Conservation (phyloP, 2,888 invertebrate species). For the Ophion ellenae region DNA sequence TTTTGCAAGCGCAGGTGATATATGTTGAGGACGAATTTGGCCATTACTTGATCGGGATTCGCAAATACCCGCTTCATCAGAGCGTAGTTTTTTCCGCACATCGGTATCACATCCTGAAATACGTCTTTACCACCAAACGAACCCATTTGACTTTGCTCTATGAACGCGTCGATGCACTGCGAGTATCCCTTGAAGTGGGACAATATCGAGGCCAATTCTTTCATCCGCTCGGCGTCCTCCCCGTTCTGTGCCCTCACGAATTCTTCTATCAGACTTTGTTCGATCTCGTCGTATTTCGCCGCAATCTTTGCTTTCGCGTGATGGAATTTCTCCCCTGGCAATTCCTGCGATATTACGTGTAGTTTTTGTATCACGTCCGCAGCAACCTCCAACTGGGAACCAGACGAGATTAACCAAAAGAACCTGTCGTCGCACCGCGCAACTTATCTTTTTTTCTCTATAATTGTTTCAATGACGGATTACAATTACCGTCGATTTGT, state of each 20-base stretch:
- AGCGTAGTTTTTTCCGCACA: slow-evolving; percentile 94
- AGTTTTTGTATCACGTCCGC: slow-evolving; percentile 99
- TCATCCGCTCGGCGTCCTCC: slow-evolving; percentile 95
- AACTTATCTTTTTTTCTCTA: neutral
- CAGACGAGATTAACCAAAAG: neutral
- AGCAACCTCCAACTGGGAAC: slow-evolving; percentile 92
- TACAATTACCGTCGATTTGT: slow-evolving; percentile 88
- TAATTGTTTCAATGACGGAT: neutral
- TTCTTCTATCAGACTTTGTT: slow-evolving; percentile 95
- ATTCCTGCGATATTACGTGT: slow-evolving; percentile 97
- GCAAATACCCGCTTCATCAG: slow-evolving; percentile 95
- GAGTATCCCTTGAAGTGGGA: slow-evolving; percentile 98
- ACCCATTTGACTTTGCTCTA: slow-evolving; percentile 97
- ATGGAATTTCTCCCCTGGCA: slow-evolving; percentile 94
- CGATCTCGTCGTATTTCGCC: slow-evolving; percentile 95
- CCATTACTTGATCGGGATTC: slow-evolving; percentile 98
- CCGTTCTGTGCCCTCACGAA: slow-evolving; percentile 95
- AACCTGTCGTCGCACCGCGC: too few relatives aligned
- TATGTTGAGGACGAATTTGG: slow-evolving; percentile 97
- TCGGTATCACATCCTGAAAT: slow-evolving; percentile 94
- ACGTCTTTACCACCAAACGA: slow-evolving; percentile 94
- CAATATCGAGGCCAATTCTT: slow-evolving; percentile 94
- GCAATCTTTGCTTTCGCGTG: slow-evolving; percentile 94
- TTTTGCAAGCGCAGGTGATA: slow-evolving; percentile 96
- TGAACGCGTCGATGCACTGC: slow-evolving; percentile 98